Percentiles rank a stretch among this genome's conserved stretches.
Evolutionary conservation across 2,888 invertebrate species (phyloP).

Genomic region (Meteorus colon): DNA sequence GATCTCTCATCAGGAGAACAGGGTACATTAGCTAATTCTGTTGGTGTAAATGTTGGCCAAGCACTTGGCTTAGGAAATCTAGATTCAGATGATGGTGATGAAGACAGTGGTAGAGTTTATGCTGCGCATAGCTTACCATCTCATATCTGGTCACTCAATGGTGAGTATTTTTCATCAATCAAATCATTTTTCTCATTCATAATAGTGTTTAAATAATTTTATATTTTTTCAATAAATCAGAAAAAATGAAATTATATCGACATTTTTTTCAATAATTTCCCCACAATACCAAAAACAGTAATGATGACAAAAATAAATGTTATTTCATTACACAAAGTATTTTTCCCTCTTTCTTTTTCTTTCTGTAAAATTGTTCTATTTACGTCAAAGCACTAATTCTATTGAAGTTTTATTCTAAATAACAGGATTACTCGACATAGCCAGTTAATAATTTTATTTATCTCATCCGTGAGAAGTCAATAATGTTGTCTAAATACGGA

Average conservation of each 20-base stretch:
- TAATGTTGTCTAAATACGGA: neutral
- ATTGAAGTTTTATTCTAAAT: neutral
- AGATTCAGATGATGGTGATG: conserved; percentile 79
- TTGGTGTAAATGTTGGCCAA: conserved; percentile 80
- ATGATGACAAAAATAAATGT: neutral
- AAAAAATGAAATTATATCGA: neutral
- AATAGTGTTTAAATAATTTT: neutral
- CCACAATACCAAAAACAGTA: neutral
- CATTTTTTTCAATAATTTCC: neutral
- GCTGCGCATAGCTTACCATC: conserved; percentile 93
- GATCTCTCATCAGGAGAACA: conserved; percentile 79
- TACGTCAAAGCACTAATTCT: neutral
- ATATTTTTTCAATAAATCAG: conserved; percentile 8
- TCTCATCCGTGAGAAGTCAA: neutral
- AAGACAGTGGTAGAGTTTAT: conserved; percentile 83
- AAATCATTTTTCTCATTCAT: no score
- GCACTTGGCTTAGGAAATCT: conserved; percentile 81
- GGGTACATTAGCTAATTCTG: conserved; percentile 79
- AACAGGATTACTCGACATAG: neutral
- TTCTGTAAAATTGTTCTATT: neutral
- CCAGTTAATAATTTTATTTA: neutral
- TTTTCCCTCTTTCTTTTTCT: neutral
- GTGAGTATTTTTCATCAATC: conserved; percentile 73
- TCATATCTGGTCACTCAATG: conserved; percentile 94
- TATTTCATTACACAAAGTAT: neutral